Evolutionary conservation across 37 sponge, comb jelly and placozoan genomes (phyloP).

Genomic region (Cliona cf. orientalis): DNA sequence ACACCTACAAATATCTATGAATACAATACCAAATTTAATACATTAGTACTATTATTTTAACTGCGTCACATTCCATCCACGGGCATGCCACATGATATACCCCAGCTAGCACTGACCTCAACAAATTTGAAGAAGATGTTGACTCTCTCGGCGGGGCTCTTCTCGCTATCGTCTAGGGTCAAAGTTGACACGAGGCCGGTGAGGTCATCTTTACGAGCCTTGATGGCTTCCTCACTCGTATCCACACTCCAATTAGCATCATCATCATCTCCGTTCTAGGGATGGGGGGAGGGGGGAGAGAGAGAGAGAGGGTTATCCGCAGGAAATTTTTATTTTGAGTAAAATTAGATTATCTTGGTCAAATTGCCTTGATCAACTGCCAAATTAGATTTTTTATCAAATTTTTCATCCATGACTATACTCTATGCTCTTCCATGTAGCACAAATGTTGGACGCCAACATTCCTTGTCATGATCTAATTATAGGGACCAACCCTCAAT

Average conservation of each 20-base stretch:
- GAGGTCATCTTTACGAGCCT: constrained; percentile 69
- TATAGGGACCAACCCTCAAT: no score
- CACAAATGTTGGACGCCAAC: no score
- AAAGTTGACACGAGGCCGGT: constrained; percentile 59
- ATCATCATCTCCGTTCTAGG: constrained; percentile 59
- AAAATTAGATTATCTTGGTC: no score
- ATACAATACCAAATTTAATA: not conserved
- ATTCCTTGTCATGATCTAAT: no score
- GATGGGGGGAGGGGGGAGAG: not conserved
- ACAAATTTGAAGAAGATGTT: constrained; percentile 91
- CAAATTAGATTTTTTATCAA: no score
- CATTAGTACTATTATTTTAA: not conserved
- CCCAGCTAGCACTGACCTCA: constrained; percentile 54
- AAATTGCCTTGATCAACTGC: no score
- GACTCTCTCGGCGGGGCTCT: constrained; percentile 69
- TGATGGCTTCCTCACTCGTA: constrained; percentile 83
- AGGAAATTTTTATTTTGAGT: no score
- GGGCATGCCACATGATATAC: no score
- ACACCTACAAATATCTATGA: not conserved
- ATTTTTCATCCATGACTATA: no score
- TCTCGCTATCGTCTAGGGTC: constrained; percentile 73
- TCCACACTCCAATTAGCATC: constrained; percentile 96
- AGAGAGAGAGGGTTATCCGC: no score
- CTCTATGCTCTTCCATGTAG: no score
- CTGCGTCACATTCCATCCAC: no score